Base-by-base conservation (phyloP, 2,888 invertebrate genomes). In the Apamea crenata region DNA sequence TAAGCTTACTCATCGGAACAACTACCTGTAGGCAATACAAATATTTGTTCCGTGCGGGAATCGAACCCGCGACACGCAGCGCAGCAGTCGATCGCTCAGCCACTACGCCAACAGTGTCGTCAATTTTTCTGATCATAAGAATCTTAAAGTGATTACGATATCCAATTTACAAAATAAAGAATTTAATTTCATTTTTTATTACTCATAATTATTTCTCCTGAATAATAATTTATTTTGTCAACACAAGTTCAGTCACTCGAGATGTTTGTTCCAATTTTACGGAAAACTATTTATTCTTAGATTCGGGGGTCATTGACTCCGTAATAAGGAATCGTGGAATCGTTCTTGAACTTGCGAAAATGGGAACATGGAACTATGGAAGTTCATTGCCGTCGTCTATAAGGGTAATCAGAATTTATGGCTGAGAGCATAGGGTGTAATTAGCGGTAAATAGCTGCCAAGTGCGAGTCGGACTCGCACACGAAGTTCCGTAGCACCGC, bases 321-420 rank as follows among this genome's bases (percentile, higher is more conserved):
- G 50, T 29, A 36, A 68, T 36, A n/a, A 85, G 84, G 59, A 69
- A 74, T 84, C 14, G 56, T 63, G 3, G 36, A 70, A 53, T 63
- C 65, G 73, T 25, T 70, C 73, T 71, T 84, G 74, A 87, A 74
- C 81, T 87, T 77, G 72, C 63, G 36, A 65, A 59, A 56, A 25
- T 77, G 72, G 68, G 50, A 65, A 61, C 18, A 81, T 40, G 18
- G 36, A 47, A 63, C 36, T 68, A 29, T 76, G 69, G 50, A 44
- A 67, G 85, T 73, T 87, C 77, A 85, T 81, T 81, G 74, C 66
- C 65, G 50, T 61, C 67, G 14, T 78, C 50, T 74, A 69, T 66
- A 72, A 61, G n/a, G 44, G 66, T 75, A 29, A 72, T 83, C 47
- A 70, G 47, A 69, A 63, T 69, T 72, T 74, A 87, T 74, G n/a